These are phyloP conservation scores for Geococcyx californianus DNA, from an alignment of 2,113 vertebrate species.

Conservation along the genomic window DNA sequence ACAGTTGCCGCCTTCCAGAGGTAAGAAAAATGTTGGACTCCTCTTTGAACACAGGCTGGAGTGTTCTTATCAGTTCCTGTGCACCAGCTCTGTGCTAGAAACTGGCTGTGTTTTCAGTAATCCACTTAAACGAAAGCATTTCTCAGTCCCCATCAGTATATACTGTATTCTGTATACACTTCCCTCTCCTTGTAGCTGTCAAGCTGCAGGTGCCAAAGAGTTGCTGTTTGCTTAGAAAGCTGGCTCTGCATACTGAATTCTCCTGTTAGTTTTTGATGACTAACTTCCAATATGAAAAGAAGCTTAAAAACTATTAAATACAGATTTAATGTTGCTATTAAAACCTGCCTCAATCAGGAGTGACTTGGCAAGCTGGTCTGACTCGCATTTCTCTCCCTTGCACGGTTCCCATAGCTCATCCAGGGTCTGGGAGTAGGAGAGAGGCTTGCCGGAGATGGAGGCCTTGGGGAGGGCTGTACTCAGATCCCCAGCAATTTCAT, in stretches of 20 bases:
- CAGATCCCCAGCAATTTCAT: no score
- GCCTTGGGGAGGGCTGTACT: not conserved
- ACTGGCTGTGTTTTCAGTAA: not conserved
- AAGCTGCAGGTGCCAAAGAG: not conserved
- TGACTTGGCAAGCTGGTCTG: not conserved
- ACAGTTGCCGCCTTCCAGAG: not conserved
- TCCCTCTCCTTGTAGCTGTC: not conserved
- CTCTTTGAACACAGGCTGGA: not conserved
- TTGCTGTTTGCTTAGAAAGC: not conserved
- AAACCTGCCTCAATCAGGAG: rapidly evolving
- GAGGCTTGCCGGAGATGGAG: not conserved
- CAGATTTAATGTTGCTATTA: not conserved
- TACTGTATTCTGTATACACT: not conserved
- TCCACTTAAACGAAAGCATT: not conserved
- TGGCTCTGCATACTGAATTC: not conserved
- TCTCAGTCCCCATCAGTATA: not conserved
- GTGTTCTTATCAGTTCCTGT: not conserved
- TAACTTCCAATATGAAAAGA: not conserved
- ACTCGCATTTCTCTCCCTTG: rapidly evolving
- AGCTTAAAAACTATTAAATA: not conserved
- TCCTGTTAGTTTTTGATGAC: not conserved
- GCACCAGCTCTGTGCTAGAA: not conserved
- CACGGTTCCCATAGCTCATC: not conserved
- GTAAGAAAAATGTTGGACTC: not conserved
- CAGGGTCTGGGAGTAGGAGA: not conserved